phyloP scores from a whole-genome alignment of 2,888 invertebrate genomes.

The Diogma glabrata region DNA sequence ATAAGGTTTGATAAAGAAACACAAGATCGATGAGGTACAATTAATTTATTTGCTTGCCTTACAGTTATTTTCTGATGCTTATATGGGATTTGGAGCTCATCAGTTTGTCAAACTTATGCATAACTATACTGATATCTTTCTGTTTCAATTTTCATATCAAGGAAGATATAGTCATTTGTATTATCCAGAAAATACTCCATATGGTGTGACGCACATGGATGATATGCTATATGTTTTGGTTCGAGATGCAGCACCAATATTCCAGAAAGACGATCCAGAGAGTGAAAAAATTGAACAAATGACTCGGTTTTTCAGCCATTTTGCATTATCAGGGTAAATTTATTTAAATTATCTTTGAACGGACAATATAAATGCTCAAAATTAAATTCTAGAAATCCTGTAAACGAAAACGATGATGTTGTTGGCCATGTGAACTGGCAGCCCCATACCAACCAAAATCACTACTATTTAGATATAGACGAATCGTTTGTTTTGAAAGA shows the following conservation, averaged over 20 bases:
- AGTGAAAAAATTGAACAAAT: constrained; percentile 34
- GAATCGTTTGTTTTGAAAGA: constrained; percentile 28
- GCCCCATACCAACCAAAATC: background rate
- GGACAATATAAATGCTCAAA: background rate
- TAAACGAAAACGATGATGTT: background rate
- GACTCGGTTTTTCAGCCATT: constrained; percentile 37
- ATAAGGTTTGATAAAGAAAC: no score
- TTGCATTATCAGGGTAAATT: constrained; percentile 34
- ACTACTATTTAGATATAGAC: constrained; percentile 28
- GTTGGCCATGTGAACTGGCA: background rate
- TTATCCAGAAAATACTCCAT: constrained; percentile 39
- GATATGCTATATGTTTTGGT: constrained; percentile 40
- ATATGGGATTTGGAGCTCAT: no score
- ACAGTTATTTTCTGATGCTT: no score
- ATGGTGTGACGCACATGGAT: constrained; percentile 40
- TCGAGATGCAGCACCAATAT: constrained; percentile 34
- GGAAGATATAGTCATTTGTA: constrained; percentile 43
- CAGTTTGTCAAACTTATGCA: no score
- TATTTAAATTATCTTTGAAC: no score
- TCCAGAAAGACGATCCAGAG: constrained; percentile 38
- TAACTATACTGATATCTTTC: constrained; percentile 46
- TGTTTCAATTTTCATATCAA: constrained; percentile 49
- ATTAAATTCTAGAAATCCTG: background rate
- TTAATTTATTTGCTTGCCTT: no score
- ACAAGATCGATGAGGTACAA: no score